Evolutionary conservation across 92 coral and sea anemone genomes (phyloP).

Genomic region (Epizoanthus ramosus): DNA sequence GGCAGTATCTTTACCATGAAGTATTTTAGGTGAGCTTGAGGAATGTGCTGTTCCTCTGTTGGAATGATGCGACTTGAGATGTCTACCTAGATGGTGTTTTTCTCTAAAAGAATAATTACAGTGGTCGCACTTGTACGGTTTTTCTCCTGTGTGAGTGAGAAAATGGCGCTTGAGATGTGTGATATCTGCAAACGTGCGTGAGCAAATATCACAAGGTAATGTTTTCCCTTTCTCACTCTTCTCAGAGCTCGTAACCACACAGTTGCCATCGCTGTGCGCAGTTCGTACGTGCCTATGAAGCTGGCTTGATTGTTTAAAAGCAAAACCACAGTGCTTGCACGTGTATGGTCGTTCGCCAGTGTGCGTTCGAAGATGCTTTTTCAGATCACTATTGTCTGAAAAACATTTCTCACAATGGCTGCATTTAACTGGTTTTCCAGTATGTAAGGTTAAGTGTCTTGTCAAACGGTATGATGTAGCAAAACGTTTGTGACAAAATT

Average conservation of each 20-base stretch:
- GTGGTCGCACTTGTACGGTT: constrained; percentile 12
- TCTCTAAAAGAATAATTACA: constrained; percentile 25
- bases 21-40: neutral
- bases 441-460: constrained; percentile 6
- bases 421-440: constrained; percentile 16
- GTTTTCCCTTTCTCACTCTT: neutral
- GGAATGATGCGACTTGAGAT: constrained; percentile 24
- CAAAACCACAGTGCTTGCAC: constrained; percentile 13
- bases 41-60: neutral
- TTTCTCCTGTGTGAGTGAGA: constrained; percentile 39
- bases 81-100: constrained; percentile 20
- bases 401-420: constrained; percentile 14
- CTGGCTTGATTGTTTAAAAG: constrained; percentile 39
- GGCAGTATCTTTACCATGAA: neutral
- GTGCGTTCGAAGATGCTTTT: constrained; percentile 35
- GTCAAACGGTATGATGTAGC: constrained; percentile 10
- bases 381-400: constrained; percentile 23
- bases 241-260: neutral
- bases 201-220: constrained; percentile 23
- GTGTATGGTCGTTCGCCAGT: constrained; percentile 39
- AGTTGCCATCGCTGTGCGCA: constrained; percentile 1
- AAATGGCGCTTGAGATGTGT: constrained; percentile 32
- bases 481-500: constrained; percentile 12
- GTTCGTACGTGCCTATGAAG: constrained; percentile 24
- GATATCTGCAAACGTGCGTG: constrained; percentile 17